These are phyloP conservation scores for Ephydatia muelleri DNA, from an alignment of 37 sponge, comb jelly and placozoan genomes.

Conservation along the genomic window DNA sequence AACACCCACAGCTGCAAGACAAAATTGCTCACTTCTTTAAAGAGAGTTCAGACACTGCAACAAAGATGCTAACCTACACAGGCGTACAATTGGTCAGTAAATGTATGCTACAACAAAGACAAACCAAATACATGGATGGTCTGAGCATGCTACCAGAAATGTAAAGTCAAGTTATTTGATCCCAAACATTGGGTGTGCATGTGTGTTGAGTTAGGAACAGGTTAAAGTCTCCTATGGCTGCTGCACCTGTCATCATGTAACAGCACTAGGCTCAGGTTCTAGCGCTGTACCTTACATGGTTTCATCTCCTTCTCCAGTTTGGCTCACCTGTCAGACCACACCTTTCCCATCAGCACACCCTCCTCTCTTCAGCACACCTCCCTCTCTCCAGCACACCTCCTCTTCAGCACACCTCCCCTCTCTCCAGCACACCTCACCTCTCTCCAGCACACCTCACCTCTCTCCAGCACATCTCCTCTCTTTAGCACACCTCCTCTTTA, in stretches of 20 bases:
- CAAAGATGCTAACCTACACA: no score
- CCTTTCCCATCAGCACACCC: not conserved
- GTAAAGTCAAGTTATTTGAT: no score
- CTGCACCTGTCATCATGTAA: not conserved
- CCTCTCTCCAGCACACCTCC: not conserved
- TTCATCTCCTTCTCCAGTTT: no score
- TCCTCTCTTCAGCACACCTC: not conserved
- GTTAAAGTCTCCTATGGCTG: not conserved
- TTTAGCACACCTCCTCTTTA: not conserved
- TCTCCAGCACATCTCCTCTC: not conserved
- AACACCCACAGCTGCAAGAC: no score
- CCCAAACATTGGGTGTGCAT: no score
- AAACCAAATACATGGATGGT: no score
- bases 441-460: not conserved
- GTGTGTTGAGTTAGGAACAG: no score
- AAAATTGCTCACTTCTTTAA: no score
- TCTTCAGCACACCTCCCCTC: not conserved
- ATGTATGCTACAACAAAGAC: no score
- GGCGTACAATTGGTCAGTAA: no score
- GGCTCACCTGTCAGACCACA: not conserved
- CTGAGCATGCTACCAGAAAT: not conserved
- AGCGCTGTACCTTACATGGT: not conserved
- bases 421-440: no score
- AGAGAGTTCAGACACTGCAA: no score
- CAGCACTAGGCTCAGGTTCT: not conserved